These are phyloP conservation scores for Crotalus horridus DNA, from an alignment of 2,113 vertebrate genomes.

Conservation along the genomic window DNA sequence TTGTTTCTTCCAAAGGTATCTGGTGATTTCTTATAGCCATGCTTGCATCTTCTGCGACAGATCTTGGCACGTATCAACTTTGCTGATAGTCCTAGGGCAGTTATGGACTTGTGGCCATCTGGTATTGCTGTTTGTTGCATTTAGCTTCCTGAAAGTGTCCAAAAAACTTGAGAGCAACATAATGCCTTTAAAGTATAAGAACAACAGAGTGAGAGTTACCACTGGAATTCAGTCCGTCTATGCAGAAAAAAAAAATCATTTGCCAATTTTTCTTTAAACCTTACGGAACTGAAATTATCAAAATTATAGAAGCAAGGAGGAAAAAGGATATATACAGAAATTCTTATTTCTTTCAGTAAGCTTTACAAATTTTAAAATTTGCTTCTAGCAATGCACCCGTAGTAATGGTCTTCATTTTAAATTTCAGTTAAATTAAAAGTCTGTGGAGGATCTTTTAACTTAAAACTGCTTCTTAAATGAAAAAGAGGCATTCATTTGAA, in stretches of 20 bases:
- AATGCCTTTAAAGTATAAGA: slow-evolving; percentile 22
- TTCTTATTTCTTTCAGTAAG: background rate
- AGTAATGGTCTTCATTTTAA: background rate
- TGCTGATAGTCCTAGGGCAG: slow-evolving; percentile 15
- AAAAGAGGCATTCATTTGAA: background rate
- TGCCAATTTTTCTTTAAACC: background rate
- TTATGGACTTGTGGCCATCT: slow-evolving; percentile 20
- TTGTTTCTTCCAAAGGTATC: background rate
- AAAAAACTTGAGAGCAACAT: slow-evolving; percentile 7
- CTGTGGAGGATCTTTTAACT: no score
- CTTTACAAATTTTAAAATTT: background rate
- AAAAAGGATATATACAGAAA: no score
- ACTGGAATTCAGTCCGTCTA: background rate
- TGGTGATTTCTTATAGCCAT: slow-evolving; percentile 20
- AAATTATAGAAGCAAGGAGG: accelerated
- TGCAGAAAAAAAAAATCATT: background rate
- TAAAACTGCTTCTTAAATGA: background rate
- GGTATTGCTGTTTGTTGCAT: slow-evolving; percentile 31
- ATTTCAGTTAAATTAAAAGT: background rate
- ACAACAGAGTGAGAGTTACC: background rate
- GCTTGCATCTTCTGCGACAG: slow-evolving; percentile 32
- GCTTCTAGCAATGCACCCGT: background rate
- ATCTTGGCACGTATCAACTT: slow-evolving; percentile 49
- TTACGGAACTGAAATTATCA: background rate
- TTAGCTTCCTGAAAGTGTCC: background rate